Evolutionary conservation across 2,797 vertebrate species (phyloP).

Genomic region (Muscicapa comitata): DNA sequence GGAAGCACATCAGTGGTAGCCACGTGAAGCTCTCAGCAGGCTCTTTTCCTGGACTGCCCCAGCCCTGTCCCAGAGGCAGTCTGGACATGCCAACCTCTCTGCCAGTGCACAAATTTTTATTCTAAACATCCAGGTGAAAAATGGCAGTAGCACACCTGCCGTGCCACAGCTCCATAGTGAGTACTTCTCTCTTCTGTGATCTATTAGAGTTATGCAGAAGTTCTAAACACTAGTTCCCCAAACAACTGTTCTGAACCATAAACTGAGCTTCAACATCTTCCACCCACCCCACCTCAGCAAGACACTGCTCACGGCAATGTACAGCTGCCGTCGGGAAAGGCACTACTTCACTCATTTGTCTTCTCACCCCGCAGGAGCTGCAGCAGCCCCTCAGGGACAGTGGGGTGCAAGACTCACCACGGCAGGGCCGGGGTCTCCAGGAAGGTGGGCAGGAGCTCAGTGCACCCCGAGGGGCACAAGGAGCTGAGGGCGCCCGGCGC

Average conservation of each 20-base stretch:
- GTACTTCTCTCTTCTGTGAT: not conserved
- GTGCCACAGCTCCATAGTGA: rapidly evolving
- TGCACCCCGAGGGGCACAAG: rapidly evolving
- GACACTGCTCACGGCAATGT: rapidly evolving
- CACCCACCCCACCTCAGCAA: rapidly evolving
- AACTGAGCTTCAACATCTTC: too few species aligned
- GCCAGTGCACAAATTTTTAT: rapidly evolving
- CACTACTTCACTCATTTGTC: rapidly evolving
- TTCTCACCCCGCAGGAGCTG: not conserved
- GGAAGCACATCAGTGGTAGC: not conserved
- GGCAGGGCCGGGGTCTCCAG: rapidly evolving
- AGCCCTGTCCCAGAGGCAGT: not conserved
- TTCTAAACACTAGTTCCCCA: not conserved
- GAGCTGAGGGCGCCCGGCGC: rapidly evolving
- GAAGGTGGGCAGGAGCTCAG: rapidly evolving
- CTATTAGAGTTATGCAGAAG: rapidly evolving
- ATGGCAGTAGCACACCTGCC: too few species aligned
- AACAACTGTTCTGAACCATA: rapidly evolving
- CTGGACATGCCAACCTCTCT: not conserved
- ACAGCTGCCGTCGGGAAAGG: rapidly evolving
- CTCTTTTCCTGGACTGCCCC: not conserved
- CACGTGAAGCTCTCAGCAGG: not conserved
- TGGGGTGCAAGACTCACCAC: rapidly evolving
- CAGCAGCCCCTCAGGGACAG: not conserved
- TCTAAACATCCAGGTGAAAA: not conserved